Conservation (phyloP, 1,140 invertebrate species). For the Drosophila seguyi region DNA sequence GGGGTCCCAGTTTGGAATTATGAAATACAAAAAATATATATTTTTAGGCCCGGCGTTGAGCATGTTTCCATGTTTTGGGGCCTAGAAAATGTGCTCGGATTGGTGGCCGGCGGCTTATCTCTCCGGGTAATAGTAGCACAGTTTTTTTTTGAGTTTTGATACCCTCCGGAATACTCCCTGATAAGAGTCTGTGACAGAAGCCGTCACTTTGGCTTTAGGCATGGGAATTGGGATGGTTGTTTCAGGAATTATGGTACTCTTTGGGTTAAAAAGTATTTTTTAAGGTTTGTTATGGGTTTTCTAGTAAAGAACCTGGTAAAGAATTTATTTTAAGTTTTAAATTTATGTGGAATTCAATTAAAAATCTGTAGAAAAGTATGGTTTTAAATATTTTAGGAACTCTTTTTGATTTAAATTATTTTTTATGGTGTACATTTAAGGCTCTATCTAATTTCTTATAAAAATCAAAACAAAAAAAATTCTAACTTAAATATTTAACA, state of each 20-base stretch:
- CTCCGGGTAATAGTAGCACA: conserved; percentile 39
- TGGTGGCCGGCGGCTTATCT: conserved; percentile 51
- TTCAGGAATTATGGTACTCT: not conserved
- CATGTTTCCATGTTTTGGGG: conserved; percentile 10
- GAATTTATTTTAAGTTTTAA: not conserved
- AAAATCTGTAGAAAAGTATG: not conserved
- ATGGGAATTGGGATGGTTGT: not conserved
- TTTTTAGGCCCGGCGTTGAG: conserved; percentile 16
- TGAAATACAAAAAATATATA: conserved; percentile 64
- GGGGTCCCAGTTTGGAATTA: conserved; percentile 52
- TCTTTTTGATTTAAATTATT: not conserved
- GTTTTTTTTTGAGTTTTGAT: conserved; percentile 55
- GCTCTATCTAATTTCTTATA: no score
- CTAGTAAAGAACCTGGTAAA: not conserved
- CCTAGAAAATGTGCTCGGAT: conserved; percentile 29
- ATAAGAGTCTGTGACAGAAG: conserved; percentile 26
- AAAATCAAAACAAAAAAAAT: no score
- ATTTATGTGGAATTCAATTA: not conserved
- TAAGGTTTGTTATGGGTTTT: not conserved
- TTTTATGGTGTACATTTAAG: not conserved
- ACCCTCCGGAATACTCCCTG: conserved; percentile 12
- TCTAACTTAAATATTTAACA: not conserved
- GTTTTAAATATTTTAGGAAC: not conserved
- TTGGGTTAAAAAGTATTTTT: not conserved
- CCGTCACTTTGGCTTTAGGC: conserved; percentile 2